A percentile compares a stretch with the other conserved stretches of the same genome.
Conservation (phyloP, 1,140 invertebrate genomes). For the Wiebesia pumilae region DNA sequence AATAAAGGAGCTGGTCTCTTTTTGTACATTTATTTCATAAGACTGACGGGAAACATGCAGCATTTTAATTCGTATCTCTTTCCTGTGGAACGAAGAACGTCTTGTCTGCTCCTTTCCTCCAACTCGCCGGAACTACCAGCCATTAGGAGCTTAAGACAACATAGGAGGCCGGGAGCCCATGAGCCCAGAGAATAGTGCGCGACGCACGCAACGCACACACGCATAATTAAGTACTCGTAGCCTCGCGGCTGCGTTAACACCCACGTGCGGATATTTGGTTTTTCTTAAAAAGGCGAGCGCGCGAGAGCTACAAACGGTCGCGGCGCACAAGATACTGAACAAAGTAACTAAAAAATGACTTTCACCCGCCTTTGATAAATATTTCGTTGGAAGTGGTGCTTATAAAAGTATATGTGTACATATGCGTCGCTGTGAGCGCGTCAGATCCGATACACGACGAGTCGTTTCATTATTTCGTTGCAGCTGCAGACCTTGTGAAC, state of each 20-base stretch:
- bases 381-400: background rate
- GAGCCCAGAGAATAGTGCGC: no score
- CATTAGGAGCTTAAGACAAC: no score
- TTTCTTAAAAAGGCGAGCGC: constrained; percentile 45
- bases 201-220: background rate
- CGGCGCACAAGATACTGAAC: background rate
- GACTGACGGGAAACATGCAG: no score
- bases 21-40: no score
- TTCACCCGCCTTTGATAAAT: constrained; percentile 30
- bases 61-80: no score
- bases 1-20: no score
- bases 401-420: background rate
- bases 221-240: background rate
- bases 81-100: no score
- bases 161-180: no score
- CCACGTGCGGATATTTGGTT: constrained; percentile 45
- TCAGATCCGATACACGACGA: background rate
- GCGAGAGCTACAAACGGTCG: background rate
- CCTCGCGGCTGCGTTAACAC: constrained; percentile 3
- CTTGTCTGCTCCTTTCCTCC: no score
- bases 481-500: no score
- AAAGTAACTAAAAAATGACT: constrained; percentile 36
- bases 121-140: no score
- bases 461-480: background rate
- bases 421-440: background rate